Percentiles rank a stretch among this genome's conserved stretches.
These are phyloP conservation scores for Tetragonisca angustula DNA, from an alignment of 2,888 invertebrate species.

Conservation along the genomic window DNA sequence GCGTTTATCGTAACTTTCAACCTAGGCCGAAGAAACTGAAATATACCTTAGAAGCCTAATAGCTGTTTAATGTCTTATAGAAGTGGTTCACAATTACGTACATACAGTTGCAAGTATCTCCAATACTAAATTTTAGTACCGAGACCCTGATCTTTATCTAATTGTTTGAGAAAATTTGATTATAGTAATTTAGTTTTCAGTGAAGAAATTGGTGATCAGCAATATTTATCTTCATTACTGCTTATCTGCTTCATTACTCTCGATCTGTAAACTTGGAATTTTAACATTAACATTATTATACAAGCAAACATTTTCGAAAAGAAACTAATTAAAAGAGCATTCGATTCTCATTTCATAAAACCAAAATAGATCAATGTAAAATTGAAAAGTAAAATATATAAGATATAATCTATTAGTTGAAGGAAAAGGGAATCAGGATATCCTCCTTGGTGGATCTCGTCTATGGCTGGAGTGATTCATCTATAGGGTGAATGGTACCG, in stretches of 20 bases:
- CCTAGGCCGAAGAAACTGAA: no score
- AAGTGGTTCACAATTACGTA: neutral
- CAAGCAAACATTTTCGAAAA: neutral
- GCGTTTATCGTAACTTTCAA: fast-evolving
- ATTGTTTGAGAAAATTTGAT: slow-evolving; percentile 27
- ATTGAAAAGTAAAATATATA: neutral
- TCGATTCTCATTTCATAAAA: neutral
- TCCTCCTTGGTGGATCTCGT: slow-evolving; percentile 45
- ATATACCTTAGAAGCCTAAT: slow-evolving; percentile 8
- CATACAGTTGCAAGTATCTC: slow-evolving; percentile 49
- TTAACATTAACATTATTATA: neutral
- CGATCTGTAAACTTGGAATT: neutral
- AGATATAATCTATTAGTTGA: neutral
- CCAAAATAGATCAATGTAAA: fast-evolving
- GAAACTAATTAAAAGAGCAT: neutral
- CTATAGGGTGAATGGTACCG: slow-evolving; percentile 72
- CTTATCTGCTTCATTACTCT: neutral
- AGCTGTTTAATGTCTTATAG: neutral
- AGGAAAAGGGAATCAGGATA: slow-evolving; percentile 46
- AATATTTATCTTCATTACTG: neutral
- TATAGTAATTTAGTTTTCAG: slow-evolving; percentile 1
- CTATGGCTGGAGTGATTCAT: slow-evolving; percentile 76
- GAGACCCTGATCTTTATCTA: slow-evolving; percentile 53
- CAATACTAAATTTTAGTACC: slow-evolving; percentile 50
- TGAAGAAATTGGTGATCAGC: neutral